Percentiles rank a stretch among this genome's conserved stretches.
phyloP scores from a whole-genome alignment of 1,140 invertebrate species.

The Drosophila ambigua region DNA sequence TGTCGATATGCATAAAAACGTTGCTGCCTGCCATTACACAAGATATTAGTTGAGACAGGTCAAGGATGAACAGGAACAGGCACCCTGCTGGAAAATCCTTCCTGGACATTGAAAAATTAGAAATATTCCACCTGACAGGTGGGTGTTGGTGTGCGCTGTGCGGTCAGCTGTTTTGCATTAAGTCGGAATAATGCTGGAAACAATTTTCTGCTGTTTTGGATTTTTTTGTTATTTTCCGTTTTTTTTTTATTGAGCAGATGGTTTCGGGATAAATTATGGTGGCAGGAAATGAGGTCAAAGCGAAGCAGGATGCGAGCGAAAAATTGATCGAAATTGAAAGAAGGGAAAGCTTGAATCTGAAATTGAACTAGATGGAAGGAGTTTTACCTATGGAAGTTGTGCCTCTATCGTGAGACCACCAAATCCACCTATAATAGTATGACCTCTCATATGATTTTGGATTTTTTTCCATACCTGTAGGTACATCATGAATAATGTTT shows the following conservation, averaged over 20 bases:
- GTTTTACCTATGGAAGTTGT: too few relatives aligned
- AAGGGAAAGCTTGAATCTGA: background rate
- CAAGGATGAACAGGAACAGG: slow-evolving; percentile 45
- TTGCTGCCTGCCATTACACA: slow-evolving; percentile 67
- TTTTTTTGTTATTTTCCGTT: background rate
- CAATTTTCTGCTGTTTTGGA: slow-evolving; percentile 27
- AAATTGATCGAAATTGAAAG: slow-evolving; percentile 5
- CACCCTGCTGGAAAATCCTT: slow-evolving; percentile 37
- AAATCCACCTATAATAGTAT: too few relatives aligned
- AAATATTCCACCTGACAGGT: slow-evolving; percentile 67
- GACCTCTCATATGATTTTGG: too few relatives aligned
- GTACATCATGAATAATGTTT: too few relatives aligned
- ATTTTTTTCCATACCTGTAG: too few relatives aligned
- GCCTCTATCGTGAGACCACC: too few relatives aligned
- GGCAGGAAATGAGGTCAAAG: slow-evolving; percentile 33
- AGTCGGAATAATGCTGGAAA: slow-evolving; percentile 32
- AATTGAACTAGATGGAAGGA: too few relatives aligned
- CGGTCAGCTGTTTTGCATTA: slow-evolving; percentile 77
- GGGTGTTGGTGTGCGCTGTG: background rate
- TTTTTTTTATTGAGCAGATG: slow-evolving; percentile 48
- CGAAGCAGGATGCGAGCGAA: background rate
- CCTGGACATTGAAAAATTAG: slow-evolving; percentile 77
- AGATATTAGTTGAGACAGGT: slow-evolving; percentile 76
- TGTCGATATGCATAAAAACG: slow-evolving; percentile 79
- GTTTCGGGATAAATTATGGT: slow-evolving; percentile 24